These are phyloP conservation scores for Heteromurus nitidus DNA, from an alignment of 2,888 invertebrate species.

Conservation along the genomic window DNA sequence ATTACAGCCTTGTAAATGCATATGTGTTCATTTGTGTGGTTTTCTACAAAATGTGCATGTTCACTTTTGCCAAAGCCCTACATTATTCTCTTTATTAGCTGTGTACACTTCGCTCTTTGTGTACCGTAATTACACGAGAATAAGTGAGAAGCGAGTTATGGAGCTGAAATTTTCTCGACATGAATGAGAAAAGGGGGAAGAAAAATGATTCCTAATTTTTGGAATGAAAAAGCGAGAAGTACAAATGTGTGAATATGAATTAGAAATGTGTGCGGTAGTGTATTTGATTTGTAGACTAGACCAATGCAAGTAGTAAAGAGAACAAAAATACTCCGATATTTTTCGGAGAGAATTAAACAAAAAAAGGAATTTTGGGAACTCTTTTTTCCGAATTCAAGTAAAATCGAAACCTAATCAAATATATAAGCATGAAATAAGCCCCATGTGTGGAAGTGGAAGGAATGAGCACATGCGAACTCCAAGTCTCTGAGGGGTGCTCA, in stretches of 20 bases:
- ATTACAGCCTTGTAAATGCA: too few relatives aligned
- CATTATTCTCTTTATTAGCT: constrained; percentile 17
- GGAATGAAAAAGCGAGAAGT: too few relatives aligned
- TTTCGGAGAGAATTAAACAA: not conserved
- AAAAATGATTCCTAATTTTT: not conserved
- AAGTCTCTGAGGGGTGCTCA: too few relatives aligned
- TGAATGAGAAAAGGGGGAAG: not conserved
- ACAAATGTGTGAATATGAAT: not conserved
- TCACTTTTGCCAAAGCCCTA: not conserved
- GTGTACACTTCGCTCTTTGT: not conserved
- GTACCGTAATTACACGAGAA: not conserved
- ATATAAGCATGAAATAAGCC: not conserved
- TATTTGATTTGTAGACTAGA: too few relatives aligned
- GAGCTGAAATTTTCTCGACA: constrained; percentile 1
- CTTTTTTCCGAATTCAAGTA: constrained; percentile 2
- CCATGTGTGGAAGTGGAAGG: too few relatives aligned
- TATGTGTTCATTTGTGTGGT: too few relatives aligned
- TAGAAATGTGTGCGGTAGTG: too few relatives aligned
- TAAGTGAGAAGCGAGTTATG: not conserved
- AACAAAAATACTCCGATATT: too few relatives aligned
- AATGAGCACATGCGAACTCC: too few relatives aligned
- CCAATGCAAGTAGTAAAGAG: too few relatives aligned
- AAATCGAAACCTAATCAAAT: not conserved
- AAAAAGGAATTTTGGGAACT: too few relatives aligned
- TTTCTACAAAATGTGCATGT: not conserved